These are phyloP conservation scores for Drosophila buzzatii DNA, from an alignment of 2,888 invertebrate species.

Conservation along the genomic window DNA sequence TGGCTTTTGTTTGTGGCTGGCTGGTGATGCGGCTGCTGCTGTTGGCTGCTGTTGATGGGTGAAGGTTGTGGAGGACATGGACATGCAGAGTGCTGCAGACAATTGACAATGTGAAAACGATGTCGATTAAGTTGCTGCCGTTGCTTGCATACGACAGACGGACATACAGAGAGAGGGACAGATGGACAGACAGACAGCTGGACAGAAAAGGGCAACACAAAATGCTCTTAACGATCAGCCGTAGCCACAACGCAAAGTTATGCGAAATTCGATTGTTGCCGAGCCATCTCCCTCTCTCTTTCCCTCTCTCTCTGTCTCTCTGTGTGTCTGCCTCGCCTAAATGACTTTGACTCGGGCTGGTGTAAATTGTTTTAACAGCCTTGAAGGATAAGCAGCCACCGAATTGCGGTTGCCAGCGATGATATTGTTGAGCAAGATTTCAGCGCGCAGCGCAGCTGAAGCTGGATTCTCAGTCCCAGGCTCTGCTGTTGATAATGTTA, in stretches of 20 bases:
- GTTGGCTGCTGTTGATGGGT: slow-evolving; percentile 70
- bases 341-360: slow-evolving; percentile 48
- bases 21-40: slow-evolving; percentile 24
- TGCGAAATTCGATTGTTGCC: slow-evolving; percentile 62
- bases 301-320: background rate
- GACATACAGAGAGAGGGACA: slow-evolving; percentile 11
- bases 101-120: slow-evolving; percentile 79
- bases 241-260: slow-evolving; percentile 68
- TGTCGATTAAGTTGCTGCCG: slow-evolving; percentile 77
- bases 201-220: slow-evolving; percentile 58
- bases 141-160: slow-evolving; percentile 62
- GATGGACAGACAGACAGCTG: slow-evolving; percentile 12
- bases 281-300: background rate
- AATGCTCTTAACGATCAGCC: slow-evolving; percentile 69
- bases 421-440: slow-evolving; percentile 51
- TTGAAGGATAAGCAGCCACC: slow-evolving; percentile 74
- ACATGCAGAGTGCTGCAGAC: slow-evolving; percentile 77
- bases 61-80: slow-evolving; percentile 68
- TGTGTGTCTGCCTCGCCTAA: slow-evolving; percentile 10
- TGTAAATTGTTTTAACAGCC: slow-evolving; percentile 79
- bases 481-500: slow-evolving; percentile 14
- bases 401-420: slow-evolving; percentile 52
- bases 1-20: slow-evolving; percentile 58
- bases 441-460: slow-evolving; percentile 8
- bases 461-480: slow-evolving; percentile 17